Base-by-base conservation (phyloP, 2,888 invertebrate species). In the Microctonus aethiopoides region DNA sequence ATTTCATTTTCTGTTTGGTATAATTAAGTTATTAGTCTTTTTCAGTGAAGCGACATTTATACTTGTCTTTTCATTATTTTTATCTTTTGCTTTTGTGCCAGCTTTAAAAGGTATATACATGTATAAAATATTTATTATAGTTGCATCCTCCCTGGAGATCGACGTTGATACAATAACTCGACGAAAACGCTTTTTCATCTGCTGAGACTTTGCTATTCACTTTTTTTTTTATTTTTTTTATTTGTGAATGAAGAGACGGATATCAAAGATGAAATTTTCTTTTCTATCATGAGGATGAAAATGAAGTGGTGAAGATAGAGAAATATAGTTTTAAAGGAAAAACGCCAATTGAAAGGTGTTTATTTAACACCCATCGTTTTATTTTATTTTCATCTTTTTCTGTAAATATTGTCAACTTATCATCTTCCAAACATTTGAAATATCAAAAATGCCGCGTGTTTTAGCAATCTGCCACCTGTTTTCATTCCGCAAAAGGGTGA, bases 371-470 rank as follows among this genome's bases (percentile, higher is more conserved):
- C 10, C 36, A 36, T 1, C 7, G 4, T 7, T 29, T 29, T 29
- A 29, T 29, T 7, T 29, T 29, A 29, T 29, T 29, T 5, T 29
- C 7, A n/a, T 7, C 29, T 29, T 29, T 13, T 36, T 11, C 11
- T 13, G 63, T 63, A 66, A 70, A 70, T n/a, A n/a, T 72, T 69
- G 69, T 72, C 75, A 62, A 71, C 73, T 72, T 71, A 71, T 74
- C 75, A 70, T 68, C 41, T 54, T 54, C 68, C 32, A 46, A 76
- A 76, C 65, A 69, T 64, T 69, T 71, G 73, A 72, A 75, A 76
- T 76, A 76, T 76, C 75, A 72, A 76, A 76, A 75, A 75, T 75
- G 64, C 61, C 67, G 54, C 67, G 46, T 51, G 60, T 60, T 70
- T 68, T 46, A 36, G n/a, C 36, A 46, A 46, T 20, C 16, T 16